Evolutionary conservation across 2,888 invertebrate genomes (phyloP).

Genomic region (Troglohyphantes excavatus): DNA sequence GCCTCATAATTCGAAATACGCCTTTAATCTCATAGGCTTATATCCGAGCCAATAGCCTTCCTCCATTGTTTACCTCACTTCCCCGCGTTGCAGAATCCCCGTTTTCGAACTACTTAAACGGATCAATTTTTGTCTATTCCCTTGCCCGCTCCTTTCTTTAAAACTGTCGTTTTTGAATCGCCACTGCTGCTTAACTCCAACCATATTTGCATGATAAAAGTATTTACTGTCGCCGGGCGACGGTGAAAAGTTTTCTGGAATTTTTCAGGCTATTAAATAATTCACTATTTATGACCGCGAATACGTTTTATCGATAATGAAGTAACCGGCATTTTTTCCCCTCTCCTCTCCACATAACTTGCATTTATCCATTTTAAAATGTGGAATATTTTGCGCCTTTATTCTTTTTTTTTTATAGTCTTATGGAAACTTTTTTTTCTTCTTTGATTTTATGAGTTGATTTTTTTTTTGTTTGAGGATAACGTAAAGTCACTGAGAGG

Average conservation of each 20-base stretch:
- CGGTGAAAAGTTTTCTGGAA: constrained; percentile 10
- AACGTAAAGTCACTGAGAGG: too few species aligned
- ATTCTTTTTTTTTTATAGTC: background rate
- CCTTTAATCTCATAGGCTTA: constrained; percentile 11
- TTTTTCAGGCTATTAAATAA: constrained; percentile 62
- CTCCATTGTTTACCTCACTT: too few species aligned
- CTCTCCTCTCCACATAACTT: background rate
- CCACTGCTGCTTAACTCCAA: background rate
- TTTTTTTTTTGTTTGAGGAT: too few species aligned
- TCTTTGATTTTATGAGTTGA: background rate
- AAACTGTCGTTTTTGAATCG: constrained; percentile 12
- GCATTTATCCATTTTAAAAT: constrained; percentile 2
- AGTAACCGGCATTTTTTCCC: background rate
- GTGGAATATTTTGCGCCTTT: constrained; percentile 25
- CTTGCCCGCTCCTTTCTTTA: background rate
- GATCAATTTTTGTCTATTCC: background rate
- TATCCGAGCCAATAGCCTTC: background rate
- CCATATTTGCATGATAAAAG: constrained; percentile 67
- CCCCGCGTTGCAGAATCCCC: too few species aligned
- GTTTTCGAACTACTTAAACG: background rate
- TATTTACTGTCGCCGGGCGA: constrained; percentile 30
- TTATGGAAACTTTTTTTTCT: background rate
- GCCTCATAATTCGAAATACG: constrained; percentile 30
- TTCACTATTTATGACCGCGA: constrained; percentile 59
- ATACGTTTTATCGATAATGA: constrained; percentile 61